These are phyloP conservation scores for Eurystomus glaucurus DNA, from an alignment of 2,797 vertebrate species.

Conservation along the genomic window DNA sequence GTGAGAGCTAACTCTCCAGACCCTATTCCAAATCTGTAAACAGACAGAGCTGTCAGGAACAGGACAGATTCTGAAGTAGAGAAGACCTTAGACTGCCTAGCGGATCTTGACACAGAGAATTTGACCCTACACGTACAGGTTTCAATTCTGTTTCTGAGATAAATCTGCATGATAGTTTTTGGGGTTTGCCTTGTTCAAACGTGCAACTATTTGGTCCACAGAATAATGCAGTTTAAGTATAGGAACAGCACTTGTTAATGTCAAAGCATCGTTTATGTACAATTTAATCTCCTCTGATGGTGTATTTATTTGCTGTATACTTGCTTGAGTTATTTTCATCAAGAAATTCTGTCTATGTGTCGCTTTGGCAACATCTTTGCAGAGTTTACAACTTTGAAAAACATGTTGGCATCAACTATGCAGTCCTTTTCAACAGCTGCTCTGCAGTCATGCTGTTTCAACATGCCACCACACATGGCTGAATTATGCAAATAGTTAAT, in stretches of 20 bases:
- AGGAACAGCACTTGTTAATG: conserved; percentile 65
- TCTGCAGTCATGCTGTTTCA: conserved; percentile 89
- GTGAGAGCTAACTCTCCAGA: neutral
- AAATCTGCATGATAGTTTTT: conserved; percentile 20
- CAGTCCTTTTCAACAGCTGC: conserved; percentile 93
- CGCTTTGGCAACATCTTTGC: conserved; percentile 89
- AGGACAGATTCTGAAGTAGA: conserved; percentile 17
- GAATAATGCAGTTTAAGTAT: conserved; percentile 48
- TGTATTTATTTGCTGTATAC: conserved; percentile 85
- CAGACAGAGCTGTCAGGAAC: conserved; percentile 44
- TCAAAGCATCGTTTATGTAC: conserved; percentile 61
- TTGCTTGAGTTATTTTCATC: conserved; percentile 91
- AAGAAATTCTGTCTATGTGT: conserved; percentile 90
- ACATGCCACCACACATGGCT: conserved; percentile 88
- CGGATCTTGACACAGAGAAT: conserved; percentile 51
- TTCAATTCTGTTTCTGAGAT: conserved; percentile 49
- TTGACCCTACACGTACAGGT: conserved; percentile 37
- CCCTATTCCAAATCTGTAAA: conserved; percentile 24
- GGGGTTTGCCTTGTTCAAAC: conserved; percentile 28
- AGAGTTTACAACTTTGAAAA: conserved; percentile 91
- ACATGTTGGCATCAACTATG: conserved; percentile 92
- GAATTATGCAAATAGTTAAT: conserved; percentile 89
- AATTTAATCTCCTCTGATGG: conserved; percentile 62
- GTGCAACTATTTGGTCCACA: conserved; percentile 3
- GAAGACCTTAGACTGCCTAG: neutral